Conservation (phyloP, 2,797 vertebrate species). For the Crocidura indochinensis region DNA sequence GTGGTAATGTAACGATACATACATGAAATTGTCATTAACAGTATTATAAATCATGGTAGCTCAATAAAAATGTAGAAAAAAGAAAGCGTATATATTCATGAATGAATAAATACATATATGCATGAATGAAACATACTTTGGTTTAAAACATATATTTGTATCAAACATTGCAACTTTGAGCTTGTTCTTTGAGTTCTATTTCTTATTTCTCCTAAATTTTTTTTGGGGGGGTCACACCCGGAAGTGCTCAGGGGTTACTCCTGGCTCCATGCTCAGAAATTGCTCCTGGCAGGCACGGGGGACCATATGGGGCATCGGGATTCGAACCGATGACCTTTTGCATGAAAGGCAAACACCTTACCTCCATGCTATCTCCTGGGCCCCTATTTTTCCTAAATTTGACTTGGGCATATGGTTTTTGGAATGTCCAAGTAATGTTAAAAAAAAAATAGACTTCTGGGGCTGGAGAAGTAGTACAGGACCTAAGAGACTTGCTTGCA, state of each 20-base stretch:
- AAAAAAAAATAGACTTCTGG: too few relatives aligned
- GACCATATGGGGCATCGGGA: too few relatives aligned
- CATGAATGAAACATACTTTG: background rate
- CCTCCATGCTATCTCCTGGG: too few relatives aligned
- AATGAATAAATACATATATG: background rate
- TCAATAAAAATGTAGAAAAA: background rate
- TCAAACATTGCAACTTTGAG: background rate
- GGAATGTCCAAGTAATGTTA: background rate
- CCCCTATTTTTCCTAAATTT: background rate
- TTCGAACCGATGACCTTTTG: too few relatives aligned
- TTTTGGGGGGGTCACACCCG: too few relatives aligned
- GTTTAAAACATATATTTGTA: constrained; percentile 6
- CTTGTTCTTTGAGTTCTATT: background rate
- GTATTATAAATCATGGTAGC: too few relatives aligned
- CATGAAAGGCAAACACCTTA: too few relatives aligned
- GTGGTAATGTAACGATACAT: background rate
- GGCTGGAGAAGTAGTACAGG: too few relatives aligned
- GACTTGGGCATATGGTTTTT: background rate
- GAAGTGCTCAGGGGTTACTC: too few relatives aligned
- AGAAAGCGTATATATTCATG: background rate
- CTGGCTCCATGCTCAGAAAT: too few relatives aligned
- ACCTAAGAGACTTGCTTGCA: too few relatives aligned
- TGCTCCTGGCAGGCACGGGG: too few relatives aligned
- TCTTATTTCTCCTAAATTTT: background rate
- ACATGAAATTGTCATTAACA: background rate